These are phyloP conservation scores for Harpagoxenus sublaevis DNA, from an alignment of 2,888 invertebrate species.

Conservation along the genomic window DNA sequence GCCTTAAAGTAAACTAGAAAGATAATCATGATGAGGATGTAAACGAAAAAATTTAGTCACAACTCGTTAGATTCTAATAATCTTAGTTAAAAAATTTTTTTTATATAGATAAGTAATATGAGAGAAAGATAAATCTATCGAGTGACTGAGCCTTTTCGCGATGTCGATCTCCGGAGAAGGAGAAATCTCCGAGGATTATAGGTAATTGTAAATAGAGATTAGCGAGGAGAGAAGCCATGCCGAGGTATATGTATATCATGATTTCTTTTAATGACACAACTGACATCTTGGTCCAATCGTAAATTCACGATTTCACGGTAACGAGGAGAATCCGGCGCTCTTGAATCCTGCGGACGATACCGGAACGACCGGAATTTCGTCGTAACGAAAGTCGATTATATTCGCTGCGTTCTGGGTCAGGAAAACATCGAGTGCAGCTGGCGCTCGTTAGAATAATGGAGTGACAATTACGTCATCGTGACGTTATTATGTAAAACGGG, in stretches of 20 bases:
- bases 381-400: slow-evolving; percentile 45
- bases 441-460: slow-evolving; percentile 51
- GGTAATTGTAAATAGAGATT: slow-evolving; percentile 71
- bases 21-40: not conserved
- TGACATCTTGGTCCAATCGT: slow-evolving; percentile 36
- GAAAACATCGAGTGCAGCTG: slow-evolving; percentile 33
- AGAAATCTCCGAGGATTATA: slow-evolving; percentile 57
- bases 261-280: slow-evolving; percentile 45
- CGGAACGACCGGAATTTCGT: slow-evolving; percentile 22
- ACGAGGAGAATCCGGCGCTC: slow-evolving; percentile 51
- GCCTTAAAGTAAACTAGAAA: not conserved
- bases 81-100: not conserved
- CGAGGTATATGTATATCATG: not conserved
- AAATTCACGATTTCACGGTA: slow-evolving; percentile 76
- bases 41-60: not conserved
- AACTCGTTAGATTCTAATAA: not conserved
- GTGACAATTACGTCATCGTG: slow-evolving; percentile 38
- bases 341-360: slow-evolving; percentile 22
- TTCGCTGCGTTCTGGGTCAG: slow-evolving; percentile 18
- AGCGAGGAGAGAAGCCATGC: slow-evolving; percentile 53
- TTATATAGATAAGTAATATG: not conserved
- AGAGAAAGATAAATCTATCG: slow-evolving; percentile 19
- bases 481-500: slow-evolving; percentile 43
- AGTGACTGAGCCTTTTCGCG: not conserved
- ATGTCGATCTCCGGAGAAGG: slow-evolving; percentile 20